These are phyloP conservation scores for Fistularia commersonii DNA, from an alignment of 2,797 vertebrate genomes.

Conservation along the genomic window DNA sequence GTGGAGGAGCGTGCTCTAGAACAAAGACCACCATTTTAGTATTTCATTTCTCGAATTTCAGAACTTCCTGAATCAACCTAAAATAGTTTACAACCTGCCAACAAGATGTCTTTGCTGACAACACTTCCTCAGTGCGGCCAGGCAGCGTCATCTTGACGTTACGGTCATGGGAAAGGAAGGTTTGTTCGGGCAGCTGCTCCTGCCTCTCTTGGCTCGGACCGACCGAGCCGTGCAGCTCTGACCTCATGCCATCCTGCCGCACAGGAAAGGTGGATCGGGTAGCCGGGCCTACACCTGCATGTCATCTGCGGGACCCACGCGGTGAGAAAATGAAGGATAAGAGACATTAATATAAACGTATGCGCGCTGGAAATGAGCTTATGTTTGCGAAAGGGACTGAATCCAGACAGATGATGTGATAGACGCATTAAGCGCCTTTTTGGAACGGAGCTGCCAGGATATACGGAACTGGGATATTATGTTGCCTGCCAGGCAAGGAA, in stretches of 20 bases:
- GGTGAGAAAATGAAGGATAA: constrained; percentile 3
- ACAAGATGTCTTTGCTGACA: constrained; percentile 1
- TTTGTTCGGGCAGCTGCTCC: constrained; percentile 36
- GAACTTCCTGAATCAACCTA: background rate
- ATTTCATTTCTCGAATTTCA: background rate
- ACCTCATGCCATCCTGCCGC: constrained; percentile 67
- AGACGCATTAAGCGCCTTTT: constrained; percentile 19
- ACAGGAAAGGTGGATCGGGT: constrained; percentile 69
- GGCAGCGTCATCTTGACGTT: constrained; percentile 32
- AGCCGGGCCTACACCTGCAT: constrained; percentile 46
- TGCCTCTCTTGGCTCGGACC: constrained; percentile 43
- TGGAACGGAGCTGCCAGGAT: constrained; percentile 23
- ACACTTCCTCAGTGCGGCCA: background rate
- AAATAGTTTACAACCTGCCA: background rate
- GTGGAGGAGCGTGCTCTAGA: background rate
- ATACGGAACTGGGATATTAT: constrained; percentile 17
- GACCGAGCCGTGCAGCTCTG: constrained; percentile 15
- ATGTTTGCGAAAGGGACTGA: constrained; percentile 16
- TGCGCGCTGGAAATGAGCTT: constrained; percentile 1
- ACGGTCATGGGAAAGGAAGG: constrained; percentile 55
- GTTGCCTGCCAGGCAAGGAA: constrained; percentile 25
- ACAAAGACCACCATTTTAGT: too few species aligned
- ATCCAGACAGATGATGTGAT: constrained; percentile 37
- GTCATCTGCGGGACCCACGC: constrained; percentile 16
- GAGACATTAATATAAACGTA: constrained; percentile 11